These are phyloP conservation scores for Gambusia holbrooki DNA, from an alignment of 2,113 vertebrate genomes.

Conservation along the genomic window DNA sequence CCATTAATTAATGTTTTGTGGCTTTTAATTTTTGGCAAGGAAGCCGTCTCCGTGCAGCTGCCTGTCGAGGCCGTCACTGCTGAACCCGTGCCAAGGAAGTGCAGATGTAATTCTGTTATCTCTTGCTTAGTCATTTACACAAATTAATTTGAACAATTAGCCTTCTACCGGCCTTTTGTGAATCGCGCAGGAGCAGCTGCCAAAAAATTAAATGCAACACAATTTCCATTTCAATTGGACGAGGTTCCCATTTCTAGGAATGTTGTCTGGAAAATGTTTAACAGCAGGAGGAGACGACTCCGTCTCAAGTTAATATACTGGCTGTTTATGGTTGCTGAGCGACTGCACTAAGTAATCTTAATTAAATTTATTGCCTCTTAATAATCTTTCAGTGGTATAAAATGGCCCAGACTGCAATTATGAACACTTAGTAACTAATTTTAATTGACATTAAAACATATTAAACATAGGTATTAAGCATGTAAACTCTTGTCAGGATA, in stretches of 20 bases:
- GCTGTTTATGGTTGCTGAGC: not conserved
- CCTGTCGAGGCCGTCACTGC: constrained; percentile 86
- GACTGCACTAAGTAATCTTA: not conserved
- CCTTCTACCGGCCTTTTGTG: constrained; percentile 94
- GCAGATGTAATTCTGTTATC: constrained; percentile 99
- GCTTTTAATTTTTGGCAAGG: constrained; percentile 94
- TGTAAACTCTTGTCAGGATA: no score
- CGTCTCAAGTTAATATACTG: not conserved
- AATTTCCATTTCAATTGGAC: constrained; percentile 56
- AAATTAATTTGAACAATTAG: constrained; percentile 99
- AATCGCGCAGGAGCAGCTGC: constrained; percentile 92
- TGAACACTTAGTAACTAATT: no score
- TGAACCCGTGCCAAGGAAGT: constrained; percentile 96
- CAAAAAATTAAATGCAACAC: constrained; percentile 76
- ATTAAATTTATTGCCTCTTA: not conserved
- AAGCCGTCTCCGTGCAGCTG: constrained; percentile 94
- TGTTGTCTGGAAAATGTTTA: constrained; percentile 1
- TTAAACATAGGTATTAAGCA: no score
- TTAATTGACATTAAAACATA: no score
- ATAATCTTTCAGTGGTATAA: not conserved
- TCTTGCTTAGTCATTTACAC: constrained; percentile 97
- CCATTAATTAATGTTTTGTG: constrained; percentile 97
- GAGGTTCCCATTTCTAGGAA: constrained; percentile 10
- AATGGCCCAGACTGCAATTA: not conserved
- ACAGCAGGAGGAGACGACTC: not conserved